Base-by-base conservation (phyloP, 2,113 vertebrate genomes). In the Gnathonemus longibarbis region DNA sequence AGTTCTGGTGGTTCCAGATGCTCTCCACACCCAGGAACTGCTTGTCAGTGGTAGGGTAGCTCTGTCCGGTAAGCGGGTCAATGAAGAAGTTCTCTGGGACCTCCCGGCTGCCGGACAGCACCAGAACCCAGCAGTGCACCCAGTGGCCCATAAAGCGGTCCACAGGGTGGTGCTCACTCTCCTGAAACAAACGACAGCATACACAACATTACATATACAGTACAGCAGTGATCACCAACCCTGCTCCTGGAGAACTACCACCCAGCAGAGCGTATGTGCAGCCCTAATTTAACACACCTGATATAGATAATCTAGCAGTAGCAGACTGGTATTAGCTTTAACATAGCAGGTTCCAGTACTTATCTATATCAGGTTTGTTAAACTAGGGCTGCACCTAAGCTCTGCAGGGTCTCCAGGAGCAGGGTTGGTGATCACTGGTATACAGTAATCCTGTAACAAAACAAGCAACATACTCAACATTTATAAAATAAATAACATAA, bases 21-120 rank as follows among this genome's bases (percentile, higher is more conserved):
- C 97, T 97, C 94, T 99, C 98, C 0, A 99, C 95, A 31, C 98
- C 98, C 90, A 99, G 96, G 94, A 99, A 99, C 88, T 90, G 87
- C 0, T 94, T 89, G 0, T 97, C 93, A 0, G 5, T 89, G 0
- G 96, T 95, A 85, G 91, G 52, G 92, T 96, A 97, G 91, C 95
- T 94, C 19, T 91, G 93, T 0, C 96, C 98, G 0, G 96, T 97
- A 88, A 99, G 95, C 0, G 98, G 95, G 83, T 99, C 97, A 0
- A 99, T 97, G 93, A 98, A 99, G 93, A 99, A 98, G 92, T 94
- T 95, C 92, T 98, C 95, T 0, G 96, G 93, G 52, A 99, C 94
- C 10, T 97, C 95, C 0, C 96, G 95, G 88, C 96, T 97, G n/a
- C 98, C 97, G 0, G 97, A 53, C 91, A 98, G 92, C 88, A 99